These are phyloP conservation scores for Chalcosyrphus nemorum DNA, from an alignment of 2,888 invertebrate species.

Conservation along the genomic window DNA sequence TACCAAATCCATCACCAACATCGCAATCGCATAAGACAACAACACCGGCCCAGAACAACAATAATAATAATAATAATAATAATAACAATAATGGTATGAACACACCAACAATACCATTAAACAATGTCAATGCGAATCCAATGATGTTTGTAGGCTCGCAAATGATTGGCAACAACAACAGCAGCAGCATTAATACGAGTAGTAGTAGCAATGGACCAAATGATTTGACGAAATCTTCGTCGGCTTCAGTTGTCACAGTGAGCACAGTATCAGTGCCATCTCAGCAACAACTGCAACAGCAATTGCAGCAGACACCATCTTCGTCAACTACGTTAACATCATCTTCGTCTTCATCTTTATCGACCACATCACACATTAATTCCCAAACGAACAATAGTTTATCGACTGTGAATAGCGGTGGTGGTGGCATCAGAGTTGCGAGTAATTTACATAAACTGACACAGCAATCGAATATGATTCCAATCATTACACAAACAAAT, in stretches of 20 bases:
- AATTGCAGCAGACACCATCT: constrained; percentile 60
- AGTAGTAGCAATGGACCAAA: constrained; percentile 77
- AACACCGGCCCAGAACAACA: constrained; percentile 45
- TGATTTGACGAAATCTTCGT: constrained; percentile 76
- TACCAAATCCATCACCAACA: constrained; percentile 75
- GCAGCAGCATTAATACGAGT: constrained; percentile 50
- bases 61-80: constrained; percentile 42
- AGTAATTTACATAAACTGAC: constrained; percentile 80
- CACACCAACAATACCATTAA: constrained; percentile 49
- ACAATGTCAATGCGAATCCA: constrained; percentile 51
- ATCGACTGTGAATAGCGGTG: constrained; percentile 66
- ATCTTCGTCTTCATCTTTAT: constrained; percentile 30
- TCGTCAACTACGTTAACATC: constrained; percentile 50
- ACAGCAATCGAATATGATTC: constrained; percentile 74
- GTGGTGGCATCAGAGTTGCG: constrained; percentile 79
- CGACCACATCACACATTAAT: constrained; percentile 66
- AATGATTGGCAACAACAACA: constrained; percentile 58
- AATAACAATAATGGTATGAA: constrained; percentile 44
- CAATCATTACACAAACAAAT: constrained; percentile 62
- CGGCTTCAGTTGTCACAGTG: constrained; percentile 70
- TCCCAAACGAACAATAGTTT: constrained; percentile 52
- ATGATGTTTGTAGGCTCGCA: constrained; percentile 63
- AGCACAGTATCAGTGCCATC: constrained; percentile 24
- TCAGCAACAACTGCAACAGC: constrained; percentile 68
- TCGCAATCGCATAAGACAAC: constrained; percentile 59